These are phyloP conservation scores for Philopotamus ludificatus DNA, from an alignment of 1,140 invertebrate genomes.

Conservation along the genomic window DNA sequence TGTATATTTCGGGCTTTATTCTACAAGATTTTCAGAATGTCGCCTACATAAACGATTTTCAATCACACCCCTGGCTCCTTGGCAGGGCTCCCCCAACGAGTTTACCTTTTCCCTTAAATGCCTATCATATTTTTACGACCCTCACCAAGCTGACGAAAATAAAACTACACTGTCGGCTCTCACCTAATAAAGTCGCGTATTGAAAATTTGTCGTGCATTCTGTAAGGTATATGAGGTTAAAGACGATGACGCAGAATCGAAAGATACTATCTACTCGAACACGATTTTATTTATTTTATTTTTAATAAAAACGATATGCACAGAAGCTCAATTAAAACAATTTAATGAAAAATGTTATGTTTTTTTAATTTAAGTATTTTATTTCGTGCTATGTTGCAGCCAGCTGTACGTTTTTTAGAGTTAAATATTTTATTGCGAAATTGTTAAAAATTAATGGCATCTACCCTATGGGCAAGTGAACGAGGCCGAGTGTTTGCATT, in stretches of 20 bases:
- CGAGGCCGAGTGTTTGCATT: neutral
- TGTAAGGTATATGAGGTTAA: slow-evolving; percentile 56
- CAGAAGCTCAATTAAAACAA: too few species aligned
- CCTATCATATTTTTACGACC: slow-evolving; percentile 44
- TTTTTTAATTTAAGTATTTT: too few species aligned
- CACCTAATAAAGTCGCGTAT: slow-evolving; percentile 58
- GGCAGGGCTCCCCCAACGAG: slow-evolving; percentile 12
- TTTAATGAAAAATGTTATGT: too few species aligned
- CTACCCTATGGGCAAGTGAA: neutral
- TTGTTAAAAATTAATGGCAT: slow-evolving; percentile 15
- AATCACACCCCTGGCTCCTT: slow-evolving; percentile 36
- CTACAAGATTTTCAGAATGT: slow-evolving; percentile 2
- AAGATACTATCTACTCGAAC: too few species aligned
- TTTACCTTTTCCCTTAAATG: slow-evolving; percentile 34
- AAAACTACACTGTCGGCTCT: slow-evolving; percentile 45
- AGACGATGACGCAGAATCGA: too few species aligned
- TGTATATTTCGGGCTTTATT: neutral
- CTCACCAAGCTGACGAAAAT: slow-evolving; percentile 47
- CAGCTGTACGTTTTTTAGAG: too few species aligned
- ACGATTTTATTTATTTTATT: too few species aligned
- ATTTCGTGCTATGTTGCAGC: too few species aligned
- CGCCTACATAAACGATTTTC: slow-evolving; percentile 29
- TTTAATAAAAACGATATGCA: too few species aligned
- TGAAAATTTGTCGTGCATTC: slow-evolving; percentile 60
- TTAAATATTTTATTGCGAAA: slow-evolving; percentile 46